phyloP scores from a whole-genome alignment of 2,888 invertebrate species.

The Drosophila rubida region DNA sequence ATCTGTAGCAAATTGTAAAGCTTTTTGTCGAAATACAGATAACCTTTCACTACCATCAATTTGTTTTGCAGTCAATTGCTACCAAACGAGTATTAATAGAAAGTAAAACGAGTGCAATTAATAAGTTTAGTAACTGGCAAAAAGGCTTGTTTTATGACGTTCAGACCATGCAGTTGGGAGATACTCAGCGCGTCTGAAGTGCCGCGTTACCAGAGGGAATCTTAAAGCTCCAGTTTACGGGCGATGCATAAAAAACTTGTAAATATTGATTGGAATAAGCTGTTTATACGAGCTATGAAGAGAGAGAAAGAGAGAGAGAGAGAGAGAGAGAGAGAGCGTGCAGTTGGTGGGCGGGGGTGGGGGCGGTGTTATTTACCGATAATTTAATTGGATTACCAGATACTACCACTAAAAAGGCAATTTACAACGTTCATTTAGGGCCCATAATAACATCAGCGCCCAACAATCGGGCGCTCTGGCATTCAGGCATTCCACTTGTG shows the following conservation, averaged over 20 bases:
- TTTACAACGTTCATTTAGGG: slow-evolving; percentile 23
- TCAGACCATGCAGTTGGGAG: too few species aligned
- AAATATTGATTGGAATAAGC: not conserved
- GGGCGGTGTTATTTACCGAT: slow-evolving; percentile 25
- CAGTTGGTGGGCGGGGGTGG: not conserved
- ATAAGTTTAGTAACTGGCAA: too few species aligned
- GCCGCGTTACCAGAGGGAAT: too few species aligned
- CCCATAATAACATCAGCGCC: slow-evolving; percentile 26
- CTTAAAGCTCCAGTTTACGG: not conserved
- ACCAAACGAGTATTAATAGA: too few species aligned
- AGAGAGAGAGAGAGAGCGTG: too few species aligned
- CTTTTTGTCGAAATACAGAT: too few species aligned
- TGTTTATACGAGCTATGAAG: not conserved
- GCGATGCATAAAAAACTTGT: slow-evolving; percentile 2
- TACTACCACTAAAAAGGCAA: slow-evolving; percentile 17
- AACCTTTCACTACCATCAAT: too few species aligned
- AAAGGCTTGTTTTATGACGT: not conserved
- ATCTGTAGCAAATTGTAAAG: too few species aligned
- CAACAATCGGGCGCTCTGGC: slow-evolving; percentile 25
- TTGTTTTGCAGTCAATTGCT: too few species aligned
- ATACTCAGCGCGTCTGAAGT: too few species aligned
- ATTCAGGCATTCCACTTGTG: slow-evolving; percentile 34
- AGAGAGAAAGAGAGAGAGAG: too few species aligned
- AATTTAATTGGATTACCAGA: slow-evolving; percentile 36
- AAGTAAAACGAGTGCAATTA: too few species aligned